phyloP scores from a whole-genome alignment of 2,888 invertebrate species.

The Cryptocephalus primarius region DNA sequence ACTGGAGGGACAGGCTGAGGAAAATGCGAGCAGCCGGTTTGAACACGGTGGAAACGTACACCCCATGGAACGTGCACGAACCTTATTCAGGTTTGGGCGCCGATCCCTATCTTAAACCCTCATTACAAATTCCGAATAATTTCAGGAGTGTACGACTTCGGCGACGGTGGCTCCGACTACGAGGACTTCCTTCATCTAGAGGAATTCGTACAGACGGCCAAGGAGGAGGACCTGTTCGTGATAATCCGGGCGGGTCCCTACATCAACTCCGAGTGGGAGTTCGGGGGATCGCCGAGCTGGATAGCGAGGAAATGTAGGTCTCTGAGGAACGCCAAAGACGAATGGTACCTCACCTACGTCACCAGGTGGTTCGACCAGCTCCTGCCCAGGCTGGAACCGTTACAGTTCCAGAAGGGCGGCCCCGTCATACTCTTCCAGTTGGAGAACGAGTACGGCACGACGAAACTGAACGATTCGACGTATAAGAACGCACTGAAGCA shows the following conservation, averaged over 20 bases:
- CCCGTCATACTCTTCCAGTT: slow-evolving; percentile 80
- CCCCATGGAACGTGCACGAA: slow-evolving; percentile 86
- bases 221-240: slow-evolving; percentile 66
- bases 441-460: slow-evolving; percentile 89
- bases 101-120: not conserved
- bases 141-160: slow-evolving; percentile 40
- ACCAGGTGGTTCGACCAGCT: slow-evolving; percentile 34
- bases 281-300: slow-evolving; percentile 32
- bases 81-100: slow-evolving; percentile 36
- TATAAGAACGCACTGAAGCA: slow-evolving; percentile 37
- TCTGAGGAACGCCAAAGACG: slow-evolving; percentile 4
- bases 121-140: not conserved
- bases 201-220: slow-evolving; percentile 59
- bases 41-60: slow-evolving; percentile 74
- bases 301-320: slow-evolving; percentile 26
- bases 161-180: slow-evolving; percentile 46
- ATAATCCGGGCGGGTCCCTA: slow-evolving; percentile 82
- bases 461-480: slow-evolving; percentile 24
- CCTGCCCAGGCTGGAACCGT: slow-evolving; percentile 38
- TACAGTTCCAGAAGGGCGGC: slow-evolving; percentile 62
- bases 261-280: slow-evolving; percentile 84
- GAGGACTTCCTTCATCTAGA: slow-evolving; percentile 41
- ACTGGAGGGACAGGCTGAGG: slow-evolving; percentile 68
- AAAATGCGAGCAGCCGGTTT: slow-evolving; percentile 74
- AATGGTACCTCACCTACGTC: slow-evolving; percentile 3